Conservation (phyloP, 2,797 vertebrate genomes). For the Neosalanx taihuensis region DNA sequence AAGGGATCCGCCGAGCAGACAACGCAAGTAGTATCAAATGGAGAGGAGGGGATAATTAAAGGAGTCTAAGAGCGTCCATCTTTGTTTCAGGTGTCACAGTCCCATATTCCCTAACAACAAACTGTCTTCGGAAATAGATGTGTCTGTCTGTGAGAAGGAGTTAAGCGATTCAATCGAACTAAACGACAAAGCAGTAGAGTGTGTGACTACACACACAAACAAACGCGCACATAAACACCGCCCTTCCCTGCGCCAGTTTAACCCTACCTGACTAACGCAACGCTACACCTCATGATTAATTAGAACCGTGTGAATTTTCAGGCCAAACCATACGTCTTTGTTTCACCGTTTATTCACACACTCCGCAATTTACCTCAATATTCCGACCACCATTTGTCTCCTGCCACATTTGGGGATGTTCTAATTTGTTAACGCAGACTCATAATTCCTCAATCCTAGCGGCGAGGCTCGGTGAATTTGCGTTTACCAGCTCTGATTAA, state of each 20-base stretch:
- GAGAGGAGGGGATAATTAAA: background rate
- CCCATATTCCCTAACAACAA: too few species aligned
- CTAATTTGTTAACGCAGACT: conserved; percentile 76
- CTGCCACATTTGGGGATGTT: conserved; percentile 69
- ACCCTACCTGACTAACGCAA: conserved; percentile 5
- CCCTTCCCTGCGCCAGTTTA: background rate
- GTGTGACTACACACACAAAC: background rate
- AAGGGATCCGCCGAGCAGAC: too few species aligned
- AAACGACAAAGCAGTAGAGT: background rate
- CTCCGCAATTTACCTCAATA: conserved; percentile 22
- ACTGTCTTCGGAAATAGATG: background rate
- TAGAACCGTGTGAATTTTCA: conserved; percentile 55
- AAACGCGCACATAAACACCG: background rate
- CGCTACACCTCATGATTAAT: conserved; percentile 58
- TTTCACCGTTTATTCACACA: conserved; percentile 29
- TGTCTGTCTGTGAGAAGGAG: background rate
- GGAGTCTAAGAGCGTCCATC: background rate
- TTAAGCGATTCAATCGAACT: background rate
- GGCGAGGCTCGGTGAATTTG: conserved; percentile 70
- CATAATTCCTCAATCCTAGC: conserved; percentile 76
- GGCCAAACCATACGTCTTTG: conserved; percentile 65
- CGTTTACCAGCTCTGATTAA: conserved; percentile 72
- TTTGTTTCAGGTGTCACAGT: too few species aligned
- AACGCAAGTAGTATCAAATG: background rate
- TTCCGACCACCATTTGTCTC: conserved; percentile 74